phyloP scores from a whole-genome alignment of 2,797 vertebrate species.

The Apodemus agrarius region DNA sequence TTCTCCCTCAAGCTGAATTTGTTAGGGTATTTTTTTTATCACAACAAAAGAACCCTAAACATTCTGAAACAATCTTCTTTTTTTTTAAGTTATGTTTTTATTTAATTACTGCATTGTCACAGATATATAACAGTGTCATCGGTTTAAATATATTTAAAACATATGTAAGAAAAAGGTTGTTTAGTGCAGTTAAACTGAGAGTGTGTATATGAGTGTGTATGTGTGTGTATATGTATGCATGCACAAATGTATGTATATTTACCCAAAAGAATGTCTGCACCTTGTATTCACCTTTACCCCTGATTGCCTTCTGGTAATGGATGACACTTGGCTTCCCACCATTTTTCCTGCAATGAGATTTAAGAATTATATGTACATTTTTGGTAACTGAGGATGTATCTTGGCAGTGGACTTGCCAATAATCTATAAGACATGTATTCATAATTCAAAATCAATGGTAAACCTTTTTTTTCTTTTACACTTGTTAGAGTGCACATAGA shows the following conservation, averaged over 20 bases:
- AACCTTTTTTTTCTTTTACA: constrained; percentile 12
- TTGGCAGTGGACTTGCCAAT: constrained; percentile 47
- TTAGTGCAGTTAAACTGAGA: neutral
- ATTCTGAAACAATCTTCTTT: neutral
- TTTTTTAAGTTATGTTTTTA: constrained; percentile 54
- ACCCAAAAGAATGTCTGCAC: neutral
- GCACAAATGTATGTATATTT: neutral
- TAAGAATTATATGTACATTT: constrained; percentile 46
- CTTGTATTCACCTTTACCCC: neutral
- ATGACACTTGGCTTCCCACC: neutral
- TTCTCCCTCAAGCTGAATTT: neutral
- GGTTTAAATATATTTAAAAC: constrained; percentile 37
- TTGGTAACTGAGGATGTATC: constrained; percentile 33
- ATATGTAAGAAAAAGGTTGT: neutral
- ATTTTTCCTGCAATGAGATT: neutral
- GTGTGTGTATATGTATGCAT: fast-evolving
- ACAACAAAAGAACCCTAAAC: too few species aligned
- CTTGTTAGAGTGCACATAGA: neutral
- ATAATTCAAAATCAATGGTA: constrained; percentile 55
- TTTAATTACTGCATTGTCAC: constrained; percentile 28
- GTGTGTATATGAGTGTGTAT: neutral
- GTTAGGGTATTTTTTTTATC: neutral
- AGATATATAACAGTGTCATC: constrained; percentile 7
- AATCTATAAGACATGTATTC: constrained; percentile 11
- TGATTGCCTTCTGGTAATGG: neutral